phyloP scores from a whole-genome alignment of 2,888 invertebrate species.

The Yponomeuta malinellus region DNA sequence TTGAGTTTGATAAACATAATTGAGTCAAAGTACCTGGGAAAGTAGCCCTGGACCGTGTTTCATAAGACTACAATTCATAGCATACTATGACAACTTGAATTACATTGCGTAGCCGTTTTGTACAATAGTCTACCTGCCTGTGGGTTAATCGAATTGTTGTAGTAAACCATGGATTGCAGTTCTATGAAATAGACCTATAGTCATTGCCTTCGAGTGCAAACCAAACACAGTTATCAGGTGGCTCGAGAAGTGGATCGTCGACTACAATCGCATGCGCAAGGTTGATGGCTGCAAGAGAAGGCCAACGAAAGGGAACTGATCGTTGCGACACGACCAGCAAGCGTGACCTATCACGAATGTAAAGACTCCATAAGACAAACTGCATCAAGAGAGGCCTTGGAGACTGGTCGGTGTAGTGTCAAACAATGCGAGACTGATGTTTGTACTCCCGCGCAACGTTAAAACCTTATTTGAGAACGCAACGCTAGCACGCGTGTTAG shows the following conservation, averaged over 20 bases:
- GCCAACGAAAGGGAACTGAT: slow-evolving; percentile 16
- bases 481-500: slow-evolving; percentile 5
- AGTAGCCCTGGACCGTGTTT: too few relatives aligned
- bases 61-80: too few relatives aligned
- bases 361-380: neutral
- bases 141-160: too few relatives aligned
- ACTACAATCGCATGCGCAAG: slow-evolving; percentile 8
- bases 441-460: slow-evolving; percentile 3
- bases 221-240: too few relatives aligned
- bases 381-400: neutral
- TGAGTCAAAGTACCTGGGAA: too few relatives aligned
- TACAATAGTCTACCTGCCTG: too few relatives aligned
- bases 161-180: too few relatives aligned
- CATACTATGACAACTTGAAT: too few relatives aligned
- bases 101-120: too few relatives aligned
- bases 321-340: slow-evolving; percentile 6
- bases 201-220: too few relatives aligned
- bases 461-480: slow-evolving; percentile 8
- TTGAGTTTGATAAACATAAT: too few relatives aligned
- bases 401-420: slow-evolving; percentile 4
- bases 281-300: slow-evolving; percentile 11
- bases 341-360: neutral
- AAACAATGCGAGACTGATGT: slow-evolving; percentile 7
- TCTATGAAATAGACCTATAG: too few relatives aligned
- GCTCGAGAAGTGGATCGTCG: neutral